phyloP scores from a whole-genome alignment of 2,888 invertebrate species.

The Onchidella celtica region DNA sequence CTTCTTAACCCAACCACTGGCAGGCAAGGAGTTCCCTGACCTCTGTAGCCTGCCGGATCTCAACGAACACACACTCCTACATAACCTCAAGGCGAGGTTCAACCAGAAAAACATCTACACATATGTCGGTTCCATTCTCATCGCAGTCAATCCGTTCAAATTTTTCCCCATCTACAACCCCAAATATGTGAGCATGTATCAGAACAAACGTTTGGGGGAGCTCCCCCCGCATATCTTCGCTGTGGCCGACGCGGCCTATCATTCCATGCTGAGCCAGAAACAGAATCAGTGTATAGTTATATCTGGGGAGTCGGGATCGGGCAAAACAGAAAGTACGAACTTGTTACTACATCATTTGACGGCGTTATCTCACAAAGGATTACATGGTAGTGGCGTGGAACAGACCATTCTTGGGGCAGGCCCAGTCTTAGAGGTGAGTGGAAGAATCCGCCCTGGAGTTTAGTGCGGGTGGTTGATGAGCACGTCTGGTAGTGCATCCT shows the following conservation, averaged over 20 bases:
- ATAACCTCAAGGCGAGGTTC: constrained; percentile 92
- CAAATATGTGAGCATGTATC: constrained; percentile 96
- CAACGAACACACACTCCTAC: constrained; percentile 94
- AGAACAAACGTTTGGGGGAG: constrained; percentile 93
- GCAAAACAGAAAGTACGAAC: constrained; percentile 98
- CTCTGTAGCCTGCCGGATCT: constrained; percentile 96
- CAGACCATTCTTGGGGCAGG: constrained; percentile 97
- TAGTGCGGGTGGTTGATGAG: no score
- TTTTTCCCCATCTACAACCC: constrained; percentile 99
- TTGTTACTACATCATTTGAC: constrained; percentile 96
- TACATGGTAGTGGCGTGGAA: constrained; percentile 96
- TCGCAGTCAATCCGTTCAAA: constrained; percentile 93
- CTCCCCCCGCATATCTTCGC: constrained; percentile 98
- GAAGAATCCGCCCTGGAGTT: no score
- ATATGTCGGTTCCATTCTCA: constrained; percentile 96
- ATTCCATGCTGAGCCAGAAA: constrained; percentile 94
- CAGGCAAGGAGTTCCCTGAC: constrained; percentile 96
- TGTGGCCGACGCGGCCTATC: constrained; percentile 95
- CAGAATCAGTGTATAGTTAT: constrained; percentile 97
- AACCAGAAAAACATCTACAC: constrained; percentile 96
- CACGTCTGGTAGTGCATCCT: no score
- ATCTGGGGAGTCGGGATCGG: constrained; percentile 96
- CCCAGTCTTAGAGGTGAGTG: constrained; percentile 92
- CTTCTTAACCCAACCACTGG: constrained; percentile 92
- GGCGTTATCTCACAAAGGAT: constrained; percentile 91